Percentiles rank a stretch among this genome's conserved stretches.
Evolutionary conservation across 2,888 invertebrate species (phyloP).

Genomic region (Schizaphis graminum): DNA sequence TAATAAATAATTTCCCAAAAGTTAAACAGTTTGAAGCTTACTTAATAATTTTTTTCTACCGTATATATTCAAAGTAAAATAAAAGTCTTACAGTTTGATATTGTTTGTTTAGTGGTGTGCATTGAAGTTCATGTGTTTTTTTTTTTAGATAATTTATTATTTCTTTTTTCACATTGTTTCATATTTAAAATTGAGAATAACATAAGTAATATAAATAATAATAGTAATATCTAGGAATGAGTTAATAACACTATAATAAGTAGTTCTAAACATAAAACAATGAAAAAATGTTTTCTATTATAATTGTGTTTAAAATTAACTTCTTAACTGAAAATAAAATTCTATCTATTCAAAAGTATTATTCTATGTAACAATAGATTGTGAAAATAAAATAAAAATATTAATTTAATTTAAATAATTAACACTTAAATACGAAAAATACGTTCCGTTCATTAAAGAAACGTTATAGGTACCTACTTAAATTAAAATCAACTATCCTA

Average conservation of each 20-base stretch:
- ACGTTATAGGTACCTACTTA: neutral
- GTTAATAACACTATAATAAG: neutral
- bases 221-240: neutral
- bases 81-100: neutral
- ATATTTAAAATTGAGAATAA: neutral
- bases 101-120: neutral
- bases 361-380: neutral
- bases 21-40: neutral
- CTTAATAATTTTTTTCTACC: neutral
- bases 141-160: neutral
- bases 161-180: neutral
- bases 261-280: neutral
- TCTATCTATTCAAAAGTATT: neutral
- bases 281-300: neutral
- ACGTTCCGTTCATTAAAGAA: neutral
- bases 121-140: neutral
- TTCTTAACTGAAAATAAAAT: neutral
- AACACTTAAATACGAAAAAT: neutral
- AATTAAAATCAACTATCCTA: neutral
- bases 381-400: neutral
- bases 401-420: neutral
- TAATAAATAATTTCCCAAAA: neutral
- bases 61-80: neutral
- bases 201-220: too few species aligned
- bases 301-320: neutral